phyloP scores from a whole-genome alignment of 2,113 vertebrate genomes.

The Chinchilla lanigera region DNA sequence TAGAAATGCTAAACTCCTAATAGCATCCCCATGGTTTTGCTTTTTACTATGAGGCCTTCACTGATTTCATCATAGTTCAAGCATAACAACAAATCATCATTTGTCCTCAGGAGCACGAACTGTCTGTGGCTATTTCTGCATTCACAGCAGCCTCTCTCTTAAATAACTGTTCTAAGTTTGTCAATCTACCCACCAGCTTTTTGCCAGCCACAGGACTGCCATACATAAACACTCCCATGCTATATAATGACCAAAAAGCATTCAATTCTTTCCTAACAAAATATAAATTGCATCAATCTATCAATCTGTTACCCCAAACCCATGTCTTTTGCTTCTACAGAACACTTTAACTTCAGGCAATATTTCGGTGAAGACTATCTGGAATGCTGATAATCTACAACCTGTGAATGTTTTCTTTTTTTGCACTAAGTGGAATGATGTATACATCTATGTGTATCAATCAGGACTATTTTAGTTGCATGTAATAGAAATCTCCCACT shows the following conservation, averaged over 20 bases:
- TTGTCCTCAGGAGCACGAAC: slow-evolving; percentile 70
- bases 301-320: slow-evolving; percentile 37
- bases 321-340: slow-evolving; percentile 9
- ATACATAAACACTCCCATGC: slow-evolving; percentile 9
- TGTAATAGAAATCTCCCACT: not conserved
- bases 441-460: not conserved
- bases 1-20: slow-evolving; percentile 74
- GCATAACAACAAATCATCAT: slow-evolving; percentile 68
- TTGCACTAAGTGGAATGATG: slow-evolving; percentile 36
- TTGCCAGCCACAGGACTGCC: slow-evolving; percentile 12
- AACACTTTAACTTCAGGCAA: not conserved
- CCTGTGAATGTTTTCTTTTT: not conserved
- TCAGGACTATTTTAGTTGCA: slow-evolving; percentile 5
- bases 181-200: slow-evolving; percentile 55
- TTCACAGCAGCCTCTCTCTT: slow-evolving; percentile 31
- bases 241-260: slow-evolving; percentile 53
- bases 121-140: slow-evolving; percentile 66
- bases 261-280: slow-evolving; percentile 61
- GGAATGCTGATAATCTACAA: not conserved
- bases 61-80: slow-evolving; percentile 72
- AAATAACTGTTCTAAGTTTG: slow-evolving; percentile 61
- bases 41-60: slow-evolving; percentile 32
- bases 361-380: slow-evolving; percentile 52
- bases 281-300: slow-evolving; percentile 10
- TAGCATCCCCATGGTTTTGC: slow-evolving; percentile 74